Base-by-base conservation (phyloP, 2,888 invertebrate genomes). In the Eupithecia subumbrata region DNA sequence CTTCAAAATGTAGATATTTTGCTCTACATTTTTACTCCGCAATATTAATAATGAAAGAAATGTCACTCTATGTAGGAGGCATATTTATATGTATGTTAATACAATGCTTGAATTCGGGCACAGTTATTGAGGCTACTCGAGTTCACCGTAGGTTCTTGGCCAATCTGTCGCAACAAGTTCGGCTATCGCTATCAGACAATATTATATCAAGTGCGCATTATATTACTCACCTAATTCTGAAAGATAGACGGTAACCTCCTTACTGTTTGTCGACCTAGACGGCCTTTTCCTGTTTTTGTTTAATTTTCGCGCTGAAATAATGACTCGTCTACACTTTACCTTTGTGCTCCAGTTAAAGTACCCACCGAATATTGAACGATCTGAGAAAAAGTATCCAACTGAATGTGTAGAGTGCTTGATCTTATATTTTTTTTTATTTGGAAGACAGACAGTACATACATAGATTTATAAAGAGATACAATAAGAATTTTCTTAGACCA, bases 91-190 rank as follows among this genome's bases (percentile, higher is more conserved):
- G 80, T 18, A 71, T 76, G 80, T 79, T 86, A 85, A 87, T 86
- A 87, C 82, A 82, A 78, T 82, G 82, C 84, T 80, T 83, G 84
- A 87, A 88, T 87, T 89, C 86, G 85, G 88, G 84, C 84, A 84
- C 81, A 78, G 77, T 77, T 90, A 93, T 91, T 90, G 90, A 90
- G 93, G 93, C 87, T 89, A 93, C 89, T 91, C 80, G 89, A 89
- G 93, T 93, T 93, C 92, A 91, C 69, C 78, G 79, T 78, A 89
- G 88, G 94, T 94, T 94, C 94, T 94, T 93, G 94, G 94, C 88
- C 94, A 88, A 83, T 78, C 84, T 92, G 91, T 90, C 92, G 93
- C 91, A 91, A 92, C 88, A 88, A 88, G 89, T 89, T 90, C 89
- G 88, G 88, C 72, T 80, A 79, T 80, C 80, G 85, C 82, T 76